Percentiles rank a stretch among this genome's conserved stretches.
Evolutionary conservation across 2,888 invertebrate species (phyloP).

Genomic region (Serripes groenlandicus): DNA sequence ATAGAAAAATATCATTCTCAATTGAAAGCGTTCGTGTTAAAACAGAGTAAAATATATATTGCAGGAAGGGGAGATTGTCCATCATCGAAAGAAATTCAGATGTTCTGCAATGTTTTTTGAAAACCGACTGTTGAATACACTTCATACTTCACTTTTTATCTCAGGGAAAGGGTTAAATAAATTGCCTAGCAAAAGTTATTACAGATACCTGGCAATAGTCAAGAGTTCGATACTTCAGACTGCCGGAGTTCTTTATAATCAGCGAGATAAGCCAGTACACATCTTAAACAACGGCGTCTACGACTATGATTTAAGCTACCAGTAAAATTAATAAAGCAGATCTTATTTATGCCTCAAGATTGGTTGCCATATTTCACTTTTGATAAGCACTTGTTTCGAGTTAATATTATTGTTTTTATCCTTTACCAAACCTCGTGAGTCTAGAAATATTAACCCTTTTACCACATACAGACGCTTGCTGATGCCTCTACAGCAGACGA

Average conservation of each 20-base stretch:
- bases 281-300: neutral
- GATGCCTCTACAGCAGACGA: no score
- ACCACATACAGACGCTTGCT: no score
- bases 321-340: slow-evolving; percentile 17
- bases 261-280: slow-evolving; percentile 14
- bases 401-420: neutral
- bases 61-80: no score
- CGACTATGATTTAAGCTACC: slow-evolving; percentile 3
- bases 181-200: slow-evolving; percentile 56
- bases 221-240: slow-evolving; percentile 15
- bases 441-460: no score
- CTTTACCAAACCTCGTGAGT: neutral
- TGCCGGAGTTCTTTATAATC: slow-evolving; percentile 16
- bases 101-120: no score
- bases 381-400: slow-evolving; percentile 17
- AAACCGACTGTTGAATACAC: no score
- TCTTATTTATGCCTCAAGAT: slow-evolving; percentile 7
- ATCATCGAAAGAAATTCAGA: no score
- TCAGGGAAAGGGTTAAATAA: no score
- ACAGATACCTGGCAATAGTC: slow-evolving; percentile 29
- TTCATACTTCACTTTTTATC: no score
- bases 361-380: slow-evolving; percentile 21
- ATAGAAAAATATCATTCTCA: no score
- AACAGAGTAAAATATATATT: no score
- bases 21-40: no score